Evolutionary conservation across 2,113 vertebrate genomes (phyloP).

Genomic region (Pteropus alecto): DNA sequence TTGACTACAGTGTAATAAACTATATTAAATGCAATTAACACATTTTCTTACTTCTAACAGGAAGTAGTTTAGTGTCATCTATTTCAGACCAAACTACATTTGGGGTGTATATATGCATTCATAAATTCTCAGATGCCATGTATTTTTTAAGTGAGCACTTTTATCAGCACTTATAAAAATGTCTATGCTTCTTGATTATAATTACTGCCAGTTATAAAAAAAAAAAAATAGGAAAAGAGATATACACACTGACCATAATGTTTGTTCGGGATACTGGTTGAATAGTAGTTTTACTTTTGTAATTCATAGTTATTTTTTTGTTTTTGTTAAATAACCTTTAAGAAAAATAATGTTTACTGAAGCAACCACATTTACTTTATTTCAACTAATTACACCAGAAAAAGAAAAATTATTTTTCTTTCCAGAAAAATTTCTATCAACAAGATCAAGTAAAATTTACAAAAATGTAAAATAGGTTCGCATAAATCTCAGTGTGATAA

Average conservation of each 20-base stretch:
- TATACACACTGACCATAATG: background rate
- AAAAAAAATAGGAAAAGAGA: background rate
- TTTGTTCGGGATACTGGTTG: background rate
- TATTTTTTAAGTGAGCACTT: conserved; percentile 54
- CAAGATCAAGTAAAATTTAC: background rate
- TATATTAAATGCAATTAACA: conserved; percentile 79
- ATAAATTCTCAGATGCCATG: conserved; percentile 58
- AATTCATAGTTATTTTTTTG: background rate
- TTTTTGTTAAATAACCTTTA: background rate
- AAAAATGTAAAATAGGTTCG: background rate
- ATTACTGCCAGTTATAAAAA: background rate
- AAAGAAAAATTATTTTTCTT: background rate
- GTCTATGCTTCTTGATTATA: conserved; percentile 35
- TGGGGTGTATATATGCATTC: conserved; percentile 47
- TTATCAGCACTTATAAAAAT: conserved; percentile 53
- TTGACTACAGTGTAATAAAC: conserved; percentile 72
- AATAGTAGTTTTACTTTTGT: background rate
- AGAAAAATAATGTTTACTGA: background rate
- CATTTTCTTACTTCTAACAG: conserved; percentile 68
- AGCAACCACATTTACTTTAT: background rate
- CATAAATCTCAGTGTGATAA: background rate
- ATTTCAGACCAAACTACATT: conserved; percentile 69
- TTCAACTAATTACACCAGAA: background rate
- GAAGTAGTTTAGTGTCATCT: conserved; percentile 70
- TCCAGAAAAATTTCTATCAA: background rate